Evolutionary conservation across 92 coral and sea anemone species (phyloP).

Genomic region (Zoanthus sociatus): DNA sequence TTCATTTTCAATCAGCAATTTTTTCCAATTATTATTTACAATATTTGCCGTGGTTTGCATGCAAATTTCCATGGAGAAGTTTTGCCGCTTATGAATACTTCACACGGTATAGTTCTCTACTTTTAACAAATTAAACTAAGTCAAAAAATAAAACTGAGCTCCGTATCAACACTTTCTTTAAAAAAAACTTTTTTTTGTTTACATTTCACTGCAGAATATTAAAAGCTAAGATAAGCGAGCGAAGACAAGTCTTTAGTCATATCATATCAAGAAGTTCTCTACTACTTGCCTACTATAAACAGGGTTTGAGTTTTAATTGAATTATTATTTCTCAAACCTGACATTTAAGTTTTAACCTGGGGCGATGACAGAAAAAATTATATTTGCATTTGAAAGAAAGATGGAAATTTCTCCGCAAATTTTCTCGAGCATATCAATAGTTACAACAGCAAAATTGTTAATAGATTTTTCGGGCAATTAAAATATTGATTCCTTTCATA

Average conservation of each 20-base stretch:
- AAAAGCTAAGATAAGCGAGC: neutral
- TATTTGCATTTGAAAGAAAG: neutral
- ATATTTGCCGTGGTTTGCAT: neutral
- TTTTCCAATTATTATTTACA: too few relatives aligned
- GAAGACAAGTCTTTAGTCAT: neutral
- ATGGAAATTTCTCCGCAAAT: neutral
- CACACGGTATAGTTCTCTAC: neutral
- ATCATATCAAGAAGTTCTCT: neutral
- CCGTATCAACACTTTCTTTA: neutral
- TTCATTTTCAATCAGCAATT: too few relatives aligned
- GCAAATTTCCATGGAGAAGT: neutral
- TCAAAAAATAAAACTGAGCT: neutral
- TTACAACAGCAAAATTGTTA: neutral
- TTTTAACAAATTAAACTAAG: neutral
- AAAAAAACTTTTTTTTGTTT: neutral
- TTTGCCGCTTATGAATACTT: neutral
- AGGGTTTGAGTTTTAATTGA: neutral
- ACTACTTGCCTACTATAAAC: neutral
- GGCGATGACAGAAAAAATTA: neutral
- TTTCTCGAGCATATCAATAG: neutral
- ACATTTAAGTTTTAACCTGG: neutral
- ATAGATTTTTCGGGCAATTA: conserved; percentile 1
- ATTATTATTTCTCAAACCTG: neutral
- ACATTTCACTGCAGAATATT: neutral
- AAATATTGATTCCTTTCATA: neutral